Evolutionary conservation across 1,140 invertebrate genomes (phyloP), one percentile per base, ranked within the genome.

Genomic region (Drosophila nikananu): DNA sequence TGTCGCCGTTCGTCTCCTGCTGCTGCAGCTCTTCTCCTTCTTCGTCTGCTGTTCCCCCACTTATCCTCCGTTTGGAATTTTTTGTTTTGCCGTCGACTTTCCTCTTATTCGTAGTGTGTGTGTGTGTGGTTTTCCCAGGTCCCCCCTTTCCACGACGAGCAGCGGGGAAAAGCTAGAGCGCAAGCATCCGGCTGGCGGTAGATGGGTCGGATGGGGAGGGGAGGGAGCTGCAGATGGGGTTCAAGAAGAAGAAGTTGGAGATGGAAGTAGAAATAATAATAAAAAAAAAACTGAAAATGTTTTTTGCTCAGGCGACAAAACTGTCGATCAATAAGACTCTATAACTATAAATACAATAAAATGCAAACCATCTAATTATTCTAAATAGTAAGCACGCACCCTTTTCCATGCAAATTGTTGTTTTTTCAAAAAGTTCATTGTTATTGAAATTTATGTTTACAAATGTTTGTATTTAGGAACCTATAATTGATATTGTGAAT

Each of bases 101-200:
- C 23, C 44, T 41, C 41, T 19, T 42, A 64, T 68, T 52, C 32
- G 55, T 60, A 41, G 48, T 19, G 48, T 44, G 30, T 35, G 44
- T 48, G 13, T 32, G n/a, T 66, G 63, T 61, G 60, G 42, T 60
- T 55, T 37, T 59, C 41, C 19, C 41, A 42, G n/a, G 62, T 58
- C 8, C 44, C 25, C 41, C 46, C 35, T 57, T 71, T 59, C 61
- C 77, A 46, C 17, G 23, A n/a, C 30, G 30, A 35, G 27, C 42
- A 57, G 55, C 48, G 63, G 73, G 79, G 76, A 86, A 84, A 82
- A 51, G 67, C 61, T 70, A 79, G 68, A 77, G 80, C 51, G 70
- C 72, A 73, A 83, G 77, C 83, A 86, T 86, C 84, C 80, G 83
- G 83, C 70, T 83, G 54, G 57, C 25, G 54, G 57, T 39, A 44